Evolutionary conservation across 2,888 invertebrate genomes (phyloP), one percentile per base, ranked within the genome.

Genomic region (Allacma fusca): DNA sequence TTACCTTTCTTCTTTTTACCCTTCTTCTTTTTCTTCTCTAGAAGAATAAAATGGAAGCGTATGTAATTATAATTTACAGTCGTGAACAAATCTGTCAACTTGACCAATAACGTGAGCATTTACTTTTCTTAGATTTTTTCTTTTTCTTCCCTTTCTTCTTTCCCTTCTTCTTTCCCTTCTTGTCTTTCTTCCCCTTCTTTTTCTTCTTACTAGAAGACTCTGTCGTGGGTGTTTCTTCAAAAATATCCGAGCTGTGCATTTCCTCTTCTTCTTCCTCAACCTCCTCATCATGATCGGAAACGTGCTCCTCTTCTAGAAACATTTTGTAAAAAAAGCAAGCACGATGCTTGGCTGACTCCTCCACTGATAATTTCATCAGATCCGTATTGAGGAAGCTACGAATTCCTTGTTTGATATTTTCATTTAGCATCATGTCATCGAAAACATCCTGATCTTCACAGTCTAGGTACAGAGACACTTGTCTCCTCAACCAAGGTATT

Each of bases 401-500:
- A 19, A 81, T 78, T 1, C 74, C 75, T 21, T 75, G 21, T 40
- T 90, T 89, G 4, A 87, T 87, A 78, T 90, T 88, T 79, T 88
- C 87, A 50, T 86, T 86, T 0, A 87, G 87, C 77, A 91, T 84
- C 89, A 91, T 89, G 76, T 89, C 88, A 80, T 91, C 90, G 85
- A 91, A 91, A 71, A 88, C 86, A 23, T 89, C 84, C 0, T 88
- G 89, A 5, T 90, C 89, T 78, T 89, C 88, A 26, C 90, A 86
- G 79, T 91, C 91, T 19, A 92, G 88, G 84, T 88, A 90, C 0
- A 88, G 87, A 16, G 90, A 86, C 40, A 92, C 89, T 78, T 89
- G 89, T 0, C 91, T 89, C 85, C 91, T 91, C 40, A 94, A 88
- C 94, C 94, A 94, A 19, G 62, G 76, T 29, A 82, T 75, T 34